phyloP scores from a whole-genome alignment of 2,797 vertebrate genomes.

The Picus viridis region DNA sequence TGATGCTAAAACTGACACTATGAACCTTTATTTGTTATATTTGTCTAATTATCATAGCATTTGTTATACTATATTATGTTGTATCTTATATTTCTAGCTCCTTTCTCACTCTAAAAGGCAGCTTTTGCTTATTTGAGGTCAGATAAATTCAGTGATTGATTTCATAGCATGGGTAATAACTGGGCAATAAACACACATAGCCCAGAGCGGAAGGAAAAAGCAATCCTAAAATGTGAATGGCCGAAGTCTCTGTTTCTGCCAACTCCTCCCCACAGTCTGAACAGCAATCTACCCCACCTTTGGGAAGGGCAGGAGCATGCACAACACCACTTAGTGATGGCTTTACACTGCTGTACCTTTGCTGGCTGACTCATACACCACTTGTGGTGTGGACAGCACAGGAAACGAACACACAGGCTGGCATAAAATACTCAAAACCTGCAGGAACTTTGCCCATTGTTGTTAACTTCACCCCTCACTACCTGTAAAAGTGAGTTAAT shows the following conservation, averaged over 20 bases:
- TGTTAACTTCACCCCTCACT: not conserved
- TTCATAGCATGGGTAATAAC: not conserved
- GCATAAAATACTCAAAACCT: not conserved
- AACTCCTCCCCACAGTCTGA: not conserved
- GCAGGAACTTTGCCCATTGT: not conserved
- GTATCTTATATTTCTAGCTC: not conserved
- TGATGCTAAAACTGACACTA: not conserved
- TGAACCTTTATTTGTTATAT: not conserved
- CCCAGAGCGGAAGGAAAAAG: not conserved
- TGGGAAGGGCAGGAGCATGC: not conserved
- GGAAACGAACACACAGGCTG: not conserved
- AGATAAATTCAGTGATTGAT: not conserved
- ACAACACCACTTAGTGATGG: not conserved
- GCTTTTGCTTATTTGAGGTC: not conserved
- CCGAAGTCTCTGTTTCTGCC: not conserved
- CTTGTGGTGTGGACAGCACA: not conserved
- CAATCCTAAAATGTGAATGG: not conserved
- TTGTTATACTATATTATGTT: not conserved
- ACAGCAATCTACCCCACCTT: not conserved
- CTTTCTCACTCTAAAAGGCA: not conserved
- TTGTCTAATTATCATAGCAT: not conserved
- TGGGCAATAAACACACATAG: not conserved
- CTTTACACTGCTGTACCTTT: rapidly evolving
- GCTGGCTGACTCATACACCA: not conserved
- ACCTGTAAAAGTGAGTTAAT: not conserved